Evolutionary conservation across 1,140 invertebrate genomes (phyloP), one percentile per base, ranked within the genome.

Genomic region (Battus philenor): DNA sequence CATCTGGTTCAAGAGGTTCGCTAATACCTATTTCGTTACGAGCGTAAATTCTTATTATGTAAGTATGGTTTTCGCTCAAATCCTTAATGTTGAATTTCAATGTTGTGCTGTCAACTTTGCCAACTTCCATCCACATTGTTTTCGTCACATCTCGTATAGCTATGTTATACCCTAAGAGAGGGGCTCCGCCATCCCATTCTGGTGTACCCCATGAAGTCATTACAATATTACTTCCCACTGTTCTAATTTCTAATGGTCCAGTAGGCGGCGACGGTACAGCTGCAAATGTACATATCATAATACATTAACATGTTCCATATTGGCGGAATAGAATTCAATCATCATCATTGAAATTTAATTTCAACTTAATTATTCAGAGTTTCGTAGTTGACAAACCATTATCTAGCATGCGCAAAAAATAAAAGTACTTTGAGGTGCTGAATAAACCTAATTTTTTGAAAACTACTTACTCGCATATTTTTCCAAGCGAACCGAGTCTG

Each of bases 61-160:
- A 98, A 62, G 95, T 93, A 67, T 97, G 94, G 64, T 93, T 92
- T 74, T 97, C 95, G 77, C 94, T 94, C 38, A 97, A 83, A 68
- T 97, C 95, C 68, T 92, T 90, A 31, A 97, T 94, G 47, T 92
- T 93, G 61, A 96, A 90, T 79, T 93, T 94, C 59, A 95, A 94
- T 22, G 93, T 90, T 49, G 94, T 92, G 1, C 93, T 93, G 53
- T 90, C 90, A 4, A 96, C 94, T 64, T 93, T 90, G 8, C 94
- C 95, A 32, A 97, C 95, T 90, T 97, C 95, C 88, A 97, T 97
- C 96, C 96, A 98, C 95, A 97, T 97, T 2, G 94, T 97, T 71
- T 96, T 95, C 68, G 92, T 93, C 24, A 91, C 89, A 71, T 99
- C 98, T 59, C 94, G 90, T 41, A 98, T 94, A 6, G 96, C 96